A percentile compares a stretch with the other conserved stretches of the same genome.
Conservation (phyloP, 1,140 invertebrate species). For the Luehdorfia chinensis region DNA sequence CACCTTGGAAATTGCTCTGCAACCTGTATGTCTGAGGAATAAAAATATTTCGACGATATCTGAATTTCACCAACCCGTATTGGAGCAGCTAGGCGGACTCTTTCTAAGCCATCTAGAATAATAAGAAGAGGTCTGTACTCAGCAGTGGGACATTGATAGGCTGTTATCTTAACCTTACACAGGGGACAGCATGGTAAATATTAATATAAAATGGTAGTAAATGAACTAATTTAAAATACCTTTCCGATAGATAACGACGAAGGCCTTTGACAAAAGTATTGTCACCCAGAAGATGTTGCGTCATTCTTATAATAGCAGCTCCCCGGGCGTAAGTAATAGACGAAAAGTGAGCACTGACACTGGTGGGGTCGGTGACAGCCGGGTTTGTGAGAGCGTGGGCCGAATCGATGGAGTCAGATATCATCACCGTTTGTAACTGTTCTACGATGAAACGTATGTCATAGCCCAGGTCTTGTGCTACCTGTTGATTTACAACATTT, state of each 20-base stretch:
- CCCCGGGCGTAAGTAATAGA: conserved; percentile 82
- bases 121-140: too few relatives aligned
- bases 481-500: too few relatives aligned
- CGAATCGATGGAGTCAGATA: conserved; percentile 80
- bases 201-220: too few relatives aligned
- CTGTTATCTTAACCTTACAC: too few relatives aligned
- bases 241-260: conserved; percentile 76
- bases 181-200: too few relatives aligned
- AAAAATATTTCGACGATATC: too few relatives aligned
- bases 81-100: too few relatives aligned
- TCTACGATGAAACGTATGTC: conserved; percentile 79
- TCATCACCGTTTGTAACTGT: conserved; percentile 81
- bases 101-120: too few relatives aligned
- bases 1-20: too few relatives aligned
- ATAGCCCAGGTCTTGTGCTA: conserved; percentile 60
- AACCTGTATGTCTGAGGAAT: too few relatives aligned
- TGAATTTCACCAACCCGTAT: too few relatives aligned
- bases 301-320: conserved; percentile 86
- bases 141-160: too few relatives aligned
- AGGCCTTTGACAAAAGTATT: conserved; percentile 81
- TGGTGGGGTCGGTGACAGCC: conserved; percentile 61
- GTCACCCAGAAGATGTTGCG: conserved; percentile 81
- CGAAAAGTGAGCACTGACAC: conserved; percentile 78
- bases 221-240: conserved; percentile 67
- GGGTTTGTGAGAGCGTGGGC: conserved; percentile 80